Evolutionary conservation across 2,113 vertebrate species (phyloP).

Genomic region (Esox niger): DNA sequence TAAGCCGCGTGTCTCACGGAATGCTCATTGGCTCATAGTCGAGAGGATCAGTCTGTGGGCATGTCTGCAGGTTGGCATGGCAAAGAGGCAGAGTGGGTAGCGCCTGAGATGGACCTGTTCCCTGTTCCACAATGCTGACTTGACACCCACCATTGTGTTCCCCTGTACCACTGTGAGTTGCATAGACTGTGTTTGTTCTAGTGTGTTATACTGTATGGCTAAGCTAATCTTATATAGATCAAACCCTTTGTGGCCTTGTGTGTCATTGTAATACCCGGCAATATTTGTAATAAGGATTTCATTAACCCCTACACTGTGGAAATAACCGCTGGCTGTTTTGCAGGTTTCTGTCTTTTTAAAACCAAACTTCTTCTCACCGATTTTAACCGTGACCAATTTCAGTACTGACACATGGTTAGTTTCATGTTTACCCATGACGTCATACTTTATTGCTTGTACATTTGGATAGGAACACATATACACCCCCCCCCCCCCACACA

Average conservation of each 20-base stretch:
- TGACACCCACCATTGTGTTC: not conserved
- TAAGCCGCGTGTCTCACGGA: conserved; percentile 24
- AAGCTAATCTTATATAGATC: not conserved
- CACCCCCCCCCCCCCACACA: too few species aligned
- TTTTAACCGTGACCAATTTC: not conserved
- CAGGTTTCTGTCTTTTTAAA: not conserved
- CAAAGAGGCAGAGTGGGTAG: conserved; percentile 36
- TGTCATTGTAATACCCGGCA: not conserved
- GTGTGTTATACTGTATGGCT: conserved; percentile 40
- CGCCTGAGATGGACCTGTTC: conserved; percentile 50
- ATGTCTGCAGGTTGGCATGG: conserved; percentile 57
- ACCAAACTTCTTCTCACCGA: not conserved
- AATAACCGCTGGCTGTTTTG: not conserved
- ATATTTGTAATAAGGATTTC: not conserved
- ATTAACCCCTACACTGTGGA: not conserved
- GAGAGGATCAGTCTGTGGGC: conserved; percentile 55
- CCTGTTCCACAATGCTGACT: conserved; percentile 27
- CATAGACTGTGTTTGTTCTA: conserved; percentile 27
- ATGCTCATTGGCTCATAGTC: conserved; percentile 43
- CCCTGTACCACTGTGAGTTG: conserved; percentile 10
- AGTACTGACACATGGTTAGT: not conserved
- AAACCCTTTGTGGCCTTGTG: not conserved
- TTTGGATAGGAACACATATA: too few species aligned
- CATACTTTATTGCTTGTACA: too few species aligned
- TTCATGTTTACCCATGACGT: not conserved